Percentiles rank a stretch among this genome's conserved stretches.
These are phyloP conservation scores for Cairina moschata DNA, from an alignment of 2,113 vertebrate species.

Conservation along the genomic window DNA sequence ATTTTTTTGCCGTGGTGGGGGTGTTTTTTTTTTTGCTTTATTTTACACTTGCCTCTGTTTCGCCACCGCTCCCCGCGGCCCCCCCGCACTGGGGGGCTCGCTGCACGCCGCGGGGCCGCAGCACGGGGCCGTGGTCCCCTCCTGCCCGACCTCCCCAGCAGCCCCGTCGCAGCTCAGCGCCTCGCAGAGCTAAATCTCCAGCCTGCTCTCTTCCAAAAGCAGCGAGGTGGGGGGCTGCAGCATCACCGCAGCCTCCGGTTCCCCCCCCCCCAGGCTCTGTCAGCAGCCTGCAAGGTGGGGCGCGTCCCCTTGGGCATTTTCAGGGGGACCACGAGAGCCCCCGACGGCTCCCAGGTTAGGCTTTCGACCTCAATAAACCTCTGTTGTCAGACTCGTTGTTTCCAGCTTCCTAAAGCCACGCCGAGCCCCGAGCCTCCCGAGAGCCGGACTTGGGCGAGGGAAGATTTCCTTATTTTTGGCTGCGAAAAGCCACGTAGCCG, in stretches of 20 bases:
- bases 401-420: conserved; percentile 45
- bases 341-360: background rate
- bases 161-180: background rate
- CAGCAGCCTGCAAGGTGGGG: conserved; percentile 25
- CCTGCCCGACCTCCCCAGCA: rapidly evolving
- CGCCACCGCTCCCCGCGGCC: background rate
- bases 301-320: background rate
- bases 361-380: conserved; percentile 44
- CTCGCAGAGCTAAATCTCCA: background rate
- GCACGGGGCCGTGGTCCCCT: background rate
- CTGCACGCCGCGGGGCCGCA: background rate
- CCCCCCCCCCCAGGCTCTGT: background rate
- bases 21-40: background rate
- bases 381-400: conserved; percentile 53
- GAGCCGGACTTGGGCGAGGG: background rate
- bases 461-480: conserved; percentile 5
- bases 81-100: background rate
- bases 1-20: too few relatives aligned
- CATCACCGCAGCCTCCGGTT: background rate
- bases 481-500: background rate
- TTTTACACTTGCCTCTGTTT: background rate
- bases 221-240: background rate
- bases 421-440: background rate
- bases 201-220: background rate
- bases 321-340: background rate